Conservation (phyloP, 2,113 vertebrate genomes). For the Pteropus alecto region DNA sequence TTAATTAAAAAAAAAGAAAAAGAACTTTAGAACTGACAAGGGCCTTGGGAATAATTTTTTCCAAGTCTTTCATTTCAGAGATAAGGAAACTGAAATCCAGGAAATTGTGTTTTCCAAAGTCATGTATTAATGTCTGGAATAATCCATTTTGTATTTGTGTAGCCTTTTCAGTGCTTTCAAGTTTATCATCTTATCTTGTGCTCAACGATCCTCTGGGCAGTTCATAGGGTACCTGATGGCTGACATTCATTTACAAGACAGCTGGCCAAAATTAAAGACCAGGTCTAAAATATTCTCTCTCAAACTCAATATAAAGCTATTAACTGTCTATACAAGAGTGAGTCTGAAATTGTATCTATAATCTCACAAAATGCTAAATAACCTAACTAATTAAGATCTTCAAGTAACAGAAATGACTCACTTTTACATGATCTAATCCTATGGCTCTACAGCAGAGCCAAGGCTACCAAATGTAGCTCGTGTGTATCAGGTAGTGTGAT, state of each 20-base stretch:
- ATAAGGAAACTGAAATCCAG: not conserved
- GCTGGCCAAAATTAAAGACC: not conserved
- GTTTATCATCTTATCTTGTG: not conserved
- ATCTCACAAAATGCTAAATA: not conserved
- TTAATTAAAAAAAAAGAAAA: too few relatives aligned
- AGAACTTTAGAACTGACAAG: not conserved
- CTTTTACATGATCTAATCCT: constrained; percentile 5
- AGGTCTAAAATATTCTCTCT: not conserved
- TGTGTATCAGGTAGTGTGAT: not conserved
- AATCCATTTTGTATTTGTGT: not conserved
- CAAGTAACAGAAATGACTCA: constrained; percentile 30
- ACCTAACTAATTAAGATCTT: constrained; percentile 1
- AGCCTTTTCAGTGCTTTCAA: not conserved
- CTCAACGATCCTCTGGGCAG: not conserved
- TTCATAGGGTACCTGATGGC: not conserved
- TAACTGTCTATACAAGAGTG: not conserved
- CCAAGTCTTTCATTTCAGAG: constrained; percentile 6
- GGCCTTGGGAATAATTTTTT: not conserved
- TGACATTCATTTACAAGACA: not conserved
- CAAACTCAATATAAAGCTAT: not conserved
- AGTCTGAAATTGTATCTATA: not conserved
- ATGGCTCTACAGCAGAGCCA: not conserved
- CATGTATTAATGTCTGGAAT: not conserved
- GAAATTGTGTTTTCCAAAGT: not conserved
- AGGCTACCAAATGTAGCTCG: not conserved